A percentile compares a stretch with the other conserved stretches of the same genome.
Evolutionary conservation across 2,888 invertebrate species (phyloP).

Genomic region (Diadegma fenestrale): DNA sequence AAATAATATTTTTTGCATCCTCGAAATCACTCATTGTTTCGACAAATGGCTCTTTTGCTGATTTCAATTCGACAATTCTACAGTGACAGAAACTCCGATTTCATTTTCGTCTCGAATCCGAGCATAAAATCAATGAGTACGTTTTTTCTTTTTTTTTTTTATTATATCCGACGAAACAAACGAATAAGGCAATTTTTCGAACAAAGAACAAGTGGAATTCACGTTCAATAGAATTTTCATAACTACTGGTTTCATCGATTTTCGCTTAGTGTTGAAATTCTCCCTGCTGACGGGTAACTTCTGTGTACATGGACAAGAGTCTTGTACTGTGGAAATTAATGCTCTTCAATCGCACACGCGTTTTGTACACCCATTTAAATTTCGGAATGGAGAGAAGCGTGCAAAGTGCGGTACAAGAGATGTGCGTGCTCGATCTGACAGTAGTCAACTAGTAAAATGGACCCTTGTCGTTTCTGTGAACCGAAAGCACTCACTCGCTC

Average conservation of each 20-base stretch:
- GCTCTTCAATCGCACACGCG: slow-evolving; percentile 3
- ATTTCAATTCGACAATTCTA: not conserved
- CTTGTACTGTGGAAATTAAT: slow-evolving; percentile 18
- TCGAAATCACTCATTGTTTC: slow-evolving; percentile 4
- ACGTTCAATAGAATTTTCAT: slow-evolving; percentile 37
- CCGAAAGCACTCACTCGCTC: slow-evolving; percentile 13
- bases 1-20: slow-evolving; percentile 23
- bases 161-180: slow-evolving; percentile 10
- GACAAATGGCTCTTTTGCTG: not conserved
- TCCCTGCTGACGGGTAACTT: slow-evolving; percentile 7
- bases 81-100: not conserved
- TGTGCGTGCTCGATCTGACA: slow-evolving; percentile 44
- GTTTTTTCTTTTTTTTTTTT: not conserved
- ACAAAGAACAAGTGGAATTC: not conserved
- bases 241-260: slow-evolving; percentile 66
- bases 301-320: not conserved
- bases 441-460: slow-evolving; percentile 42
- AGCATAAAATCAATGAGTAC: not conserved
- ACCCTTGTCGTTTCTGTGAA: slow-evolving; percentile 8
- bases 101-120: not conserved
- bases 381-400: slow-evolving; percentile 19
- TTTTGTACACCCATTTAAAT: slow-evolving; percentile 16
- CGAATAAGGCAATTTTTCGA: not conserved
- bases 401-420: slow-evolving; percentile 34
- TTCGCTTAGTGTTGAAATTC: slow-evolving; percentile 60